Conservation (phyloP, 2,797 vertebrate genomes). For the Aplochiton taeniatus region DNA sequence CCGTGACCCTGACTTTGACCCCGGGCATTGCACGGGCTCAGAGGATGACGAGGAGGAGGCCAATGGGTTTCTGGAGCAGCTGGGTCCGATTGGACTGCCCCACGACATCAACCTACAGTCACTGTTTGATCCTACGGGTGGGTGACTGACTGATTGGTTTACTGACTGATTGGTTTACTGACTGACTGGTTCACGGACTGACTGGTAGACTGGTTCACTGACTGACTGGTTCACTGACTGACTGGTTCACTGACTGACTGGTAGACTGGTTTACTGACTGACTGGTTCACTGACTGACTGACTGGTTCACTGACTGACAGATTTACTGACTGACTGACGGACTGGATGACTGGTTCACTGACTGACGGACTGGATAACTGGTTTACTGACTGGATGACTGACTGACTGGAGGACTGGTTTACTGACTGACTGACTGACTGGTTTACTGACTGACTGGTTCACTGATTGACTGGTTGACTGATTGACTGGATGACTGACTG, state of each 20-base stretch:
- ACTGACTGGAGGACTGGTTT: background rate
- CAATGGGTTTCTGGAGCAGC: constrained; percentile 87
- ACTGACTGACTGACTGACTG: background rate
- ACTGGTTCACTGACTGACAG: too few relatives aligned
- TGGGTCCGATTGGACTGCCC: constrained; percentile 91
- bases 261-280: background rate
- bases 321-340: too few relatives aligned
- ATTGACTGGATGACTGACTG: too few relatives aligned
- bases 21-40: constrained; percentile 76
- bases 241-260: background rate
- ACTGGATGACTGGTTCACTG: background rate
- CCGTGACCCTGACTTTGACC: constrained; percentile 68
- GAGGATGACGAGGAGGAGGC: constrained; percentile 85
- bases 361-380: background rate
- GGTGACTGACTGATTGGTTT: background rate
- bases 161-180: background rate
- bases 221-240: background rate
- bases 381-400: background rate
- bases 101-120: constrained; percentile 89
- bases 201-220: background rate
- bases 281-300: too few relatives aligned
- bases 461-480: too few relatives aligned
- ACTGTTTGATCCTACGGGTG: constrained; percentile 95
- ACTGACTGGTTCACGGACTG: background rate
- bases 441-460: too few relatives aligned